Conservation (phyloP, 2,888 invertebrate species). For the Geotrupes spiniger region DNA sequence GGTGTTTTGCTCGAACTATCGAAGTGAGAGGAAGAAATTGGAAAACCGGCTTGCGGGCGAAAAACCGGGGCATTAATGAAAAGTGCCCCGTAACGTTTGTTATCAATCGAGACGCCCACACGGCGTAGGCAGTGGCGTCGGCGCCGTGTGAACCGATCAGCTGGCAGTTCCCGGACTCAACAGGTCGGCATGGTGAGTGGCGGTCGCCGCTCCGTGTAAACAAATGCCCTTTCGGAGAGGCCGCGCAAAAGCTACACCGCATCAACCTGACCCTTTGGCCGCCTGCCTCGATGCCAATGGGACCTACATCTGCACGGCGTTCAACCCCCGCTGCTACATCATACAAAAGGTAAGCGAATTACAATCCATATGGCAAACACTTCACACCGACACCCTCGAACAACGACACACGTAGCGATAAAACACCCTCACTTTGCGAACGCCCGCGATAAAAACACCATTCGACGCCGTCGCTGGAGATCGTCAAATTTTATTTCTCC, state of each 20-base stretch:
- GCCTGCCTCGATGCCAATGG: conserved; percentile 56
- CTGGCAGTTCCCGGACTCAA: conserved; percentile 49
- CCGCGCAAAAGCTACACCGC: conserved; percentile 31
- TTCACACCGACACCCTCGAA: not conserved
- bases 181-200: conserved; percentile 52
- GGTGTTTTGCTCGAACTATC: too few species aligned
- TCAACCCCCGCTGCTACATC: conserved; percentile 62
- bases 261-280: conserved; percentile 44
- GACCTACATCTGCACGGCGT: conserved; percentile 62
- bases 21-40: too few species aligned
- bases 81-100: conserved; percentile 15
- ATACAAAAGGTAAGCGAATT: conserved; percentile 59
- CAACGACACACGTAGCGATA: not conserved
- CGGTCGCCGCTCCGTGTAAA: conserved; percentile 39
- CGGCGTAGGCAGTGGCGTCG: conserved; percentile 32
- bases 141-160: conserved; percentile 37
- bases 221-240: conserved; percentile 50
- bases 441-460: not conserved
- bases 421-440: not conserved
- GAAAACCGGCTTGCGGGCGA: too few species aligned
- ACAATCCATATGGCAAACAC: conserved; percentile 13
- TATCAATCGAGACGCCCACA: conserved; percentile 33
- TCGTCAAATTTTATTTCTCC: conserved; percentile 1
- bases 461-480: not conserved
- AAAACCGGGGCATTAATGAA: too few species aligned